phyloP scores from a whole-genome alignment of 2,888 invertebrate species.

The Celastrina argiolus region DNA sequence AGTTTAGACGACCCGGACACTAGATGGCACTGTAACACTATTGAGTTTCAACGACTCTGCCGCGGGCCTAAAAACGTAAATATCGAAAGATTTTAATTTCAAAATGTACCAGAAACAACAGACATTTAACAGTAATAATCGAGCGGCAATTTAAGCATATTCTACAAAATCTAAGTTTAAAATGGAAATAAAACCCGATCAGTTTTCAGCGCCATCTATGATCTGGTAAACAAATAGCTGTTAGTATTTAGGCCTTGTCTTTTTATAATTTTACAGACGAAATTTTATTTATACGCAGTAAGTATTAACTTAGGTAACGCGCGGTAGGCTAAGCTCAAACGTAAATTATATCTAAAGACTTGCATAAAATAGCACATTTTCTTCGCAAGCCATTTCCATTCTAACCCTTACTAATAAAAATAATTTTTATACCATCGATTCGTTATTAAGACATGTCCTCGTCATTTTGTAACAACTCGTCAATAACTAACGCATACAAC shows the following conservation, averaged over 20 bases:
- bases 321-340: background rate
- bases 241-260: slow-evolving; percentile 13
- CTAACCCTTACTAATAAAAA: too few species aligned
- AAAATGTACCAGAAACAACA: too few species aligned
- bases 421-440: too few species aligned
- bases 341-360: background rate
- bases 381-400: background rate
- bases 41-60: background rate
- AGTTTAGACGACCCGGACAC: background rate
- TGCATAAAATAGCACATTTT: background rate
- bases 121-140: too few species aligned
- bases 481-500: too few species aligned
- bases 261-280: slow-evolving; percentile 29
- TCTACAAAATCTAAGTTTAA: too few species aligned
- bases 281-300: slow-evolving; percentile 10
- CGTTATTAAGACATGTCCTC: too few species aligned
- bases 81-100: background rate
- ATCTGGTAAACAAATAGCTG: background rate
- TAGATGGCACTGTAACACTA: background rate
- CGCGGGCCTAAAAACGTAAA: too few species aligned
- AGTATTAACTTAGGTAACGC: background rate
- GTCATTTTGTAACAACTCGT: too few species aligned
- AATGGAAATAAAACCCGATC: too few species aligned
- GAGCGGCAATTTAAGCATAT: background rate
- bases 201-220: slow-evolving; percentile 17